These are phyloP conservation scores for Urocyon cinereoargenteus DNA, from an alignment of 2,797 vertebrate species.

Conservation along the genomic window DNA sequence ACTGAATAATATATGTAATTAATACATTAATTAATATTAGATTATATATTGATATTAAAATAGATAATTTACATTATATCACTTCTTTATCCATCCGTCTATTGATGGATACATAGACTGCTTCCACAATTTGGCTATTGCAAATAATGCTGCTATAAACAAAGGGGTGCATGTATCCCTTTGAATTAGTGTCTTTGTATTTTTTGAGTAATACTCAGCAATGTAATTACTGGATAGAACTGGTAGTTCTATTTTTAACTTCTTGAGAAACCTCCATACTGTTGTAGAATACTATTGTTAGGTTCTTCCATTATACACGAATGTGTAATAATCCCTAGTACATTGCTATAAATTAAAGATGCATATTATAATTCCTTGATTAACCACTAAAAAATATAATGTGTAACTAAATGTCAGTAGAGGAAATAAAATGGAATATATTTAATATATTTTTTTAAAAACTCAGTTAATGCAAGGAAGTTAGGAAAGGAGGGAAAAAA, in stretches of 20 bases:
- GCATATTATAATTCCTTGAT: not conserved
- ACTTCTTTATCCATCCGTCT: not conserved
- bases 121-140: not conserved
- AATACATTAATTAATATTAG: not conserved
- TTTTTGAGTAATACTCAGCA: not conserved
- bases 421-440: not conserved
- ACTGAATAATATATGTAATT: not conserved
- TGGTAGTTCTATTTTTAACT: not conserved
- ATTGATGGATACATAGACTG: not conserved
- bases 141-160: not conserved
- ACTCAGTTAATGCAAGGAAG: not conserved
- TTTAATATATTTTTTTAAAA: not conserved
- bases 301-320: not conserved
- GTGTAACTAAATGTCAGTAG: not conserved
- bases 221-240: not conserved
- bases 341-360: not conserved
- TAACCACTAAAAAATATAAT: not conserved
- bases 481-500: not conserved
- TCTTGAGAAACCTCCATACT: not conserved
- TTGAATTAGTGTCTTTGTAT: not conserved
- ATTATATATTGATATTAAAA: not conserved
- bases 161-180: not conserved
- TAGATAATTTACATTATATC: not conserved
- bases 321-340: not conserved
- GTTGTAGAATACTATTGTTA: not conserved